Conservation (phyloP, 2,888 invertebrate genomes). For the Neoascia interrupta region DNA sequence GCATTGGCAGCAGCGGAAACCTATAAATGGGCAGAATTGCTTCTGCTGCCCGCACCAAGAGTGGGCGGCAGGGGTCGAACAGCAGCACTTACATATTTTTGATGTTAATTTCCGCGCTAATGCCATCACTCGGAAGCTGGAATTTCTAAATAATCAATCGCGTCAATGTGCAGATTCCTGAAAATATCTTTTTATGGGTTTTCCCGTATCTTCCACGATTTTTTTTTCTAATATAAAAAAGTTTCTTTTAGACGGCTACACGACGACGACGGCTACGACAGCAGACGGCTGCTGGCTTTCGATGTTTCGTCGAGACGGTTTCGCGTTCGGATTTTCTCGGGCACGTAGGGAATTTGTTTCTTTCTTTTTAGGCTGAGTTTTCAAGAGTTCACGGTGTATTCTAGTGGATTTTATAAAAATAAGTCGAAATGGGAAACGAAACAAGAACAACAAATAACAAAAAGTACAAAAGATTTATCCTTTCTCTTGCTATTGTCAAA, state of each 20-base stretch:
- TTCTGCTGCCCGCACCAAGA: slow-evolving; percentile 46
- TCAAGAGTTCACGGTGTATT: slow-evolving; percentile 52
- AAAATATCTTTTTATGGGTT: slow-evolving; percentile 40
- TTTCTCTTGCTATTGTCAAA: slow-evolving; percentile 73
- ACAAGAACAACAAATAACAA: slow-evolving; percentile 71
- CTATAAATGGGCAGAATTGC: slow-evolving; percentile 64
- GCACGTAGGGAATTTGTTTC: slow-evolving; percentile 5
- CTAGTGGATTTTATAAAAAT: slow-evolving; percentile 52
- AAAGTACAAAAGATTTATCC: slow-evolving; percentile 71
- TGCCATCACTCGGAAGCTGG: slow-evolving; percentile 76
- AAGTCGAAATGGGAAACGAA: slow-evolving; percentile 57
- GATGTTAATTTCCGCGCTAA: slow-evolving; percentile 78
- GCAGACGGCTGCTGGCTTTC: slow-evolving; percentile 18
- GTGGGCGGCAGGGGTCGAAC: slow-evolving; percentile 50
- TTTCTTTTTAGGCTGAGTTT: slow-evolving; percentile 19
- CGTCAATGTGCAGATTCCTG: slow-evolving; percentile 63
- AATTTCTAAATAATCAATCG: slow-evolving; percentile 61
- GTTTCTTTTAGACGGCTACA: slow-evolving; percentile 44
- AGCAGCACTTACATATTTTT: slow-evolving; percentile 79
- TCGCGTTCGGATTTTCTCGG: neutral
- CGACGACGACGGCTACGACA: slow-evolving; percentile 17
- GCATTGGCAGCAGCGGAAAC: slow-evolving; percentile 37
- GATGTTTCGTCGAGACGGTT: slow-evolving; percentile 20
- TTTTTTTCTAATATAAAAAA: slow-evolving; percentile 8
- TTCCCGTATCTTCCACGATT: slow-evolving; percentile 27